phyloP scores from a whole-genome alignment of 2,888 invertebrate genomes.

The Physocephala rufipes region DNA sequence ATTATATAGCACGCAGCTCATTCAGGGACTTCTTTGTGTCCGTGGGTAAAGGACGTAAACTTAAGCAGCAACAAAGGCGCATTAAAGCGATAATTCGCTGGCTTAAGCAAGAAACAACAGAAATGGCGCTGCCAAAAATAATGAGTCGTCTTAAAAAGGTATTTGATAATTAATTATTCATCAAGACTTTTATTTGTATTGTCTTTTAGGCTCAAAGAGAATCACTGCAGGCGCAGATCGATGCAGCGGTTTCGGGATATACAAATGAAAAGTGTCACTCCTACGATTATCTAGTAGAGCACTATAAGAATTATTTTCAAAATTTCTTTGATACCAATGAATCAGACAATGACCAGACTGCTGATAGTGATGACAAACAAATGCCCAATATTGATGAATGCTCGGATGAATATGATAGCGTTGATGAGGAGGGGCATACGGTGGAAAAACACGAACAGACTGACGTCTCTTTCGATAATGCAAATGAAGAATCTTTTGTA shows the following conservation, averaged over 20 bases:
- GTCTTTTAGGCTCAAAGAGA: conserved; percentile 65
- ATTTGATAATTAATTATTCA: conserved; percentile 10
- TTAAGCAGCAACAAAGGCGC: conserved; percentile 73
- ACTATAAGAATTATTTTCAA: conserved; percentile 49
- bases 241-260: conserved; percentile 74
- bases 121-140: conserved; percentile 76
- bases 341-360: conserved; percentile 26
- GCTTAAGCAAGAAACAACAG: conserved; percentile 76
- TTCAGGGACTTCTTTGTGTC: conserved; percentile 78
- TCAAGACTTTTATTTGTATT: background rate
- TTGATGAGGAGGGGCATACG: conserved; percentile 8
- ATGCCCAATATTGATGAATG: conserved; percentile 29
- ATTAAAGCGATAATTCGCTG: conserved; percentile 79
- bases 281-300: conserved; percentile 69
- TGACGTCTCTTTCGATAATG: conserved; percentile 13
- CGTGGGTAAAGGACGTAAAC: conserved; percentile 54
- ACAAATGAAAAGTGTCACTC: conserved; percentile 70
- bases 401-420: conserved; percentile 11
- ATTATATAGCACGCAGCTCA: conserved; percentile 76
- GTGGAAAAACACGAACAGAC: conserved; percentile 50
- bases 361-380: conserved; percentile 36
- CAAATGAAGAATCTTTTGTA: conserved; percentile 18
- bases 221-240: conserved; percentile 70
- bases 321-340: conserved; percentile 15
- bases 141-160: conserved; percentile 71